phyloP scores from a whole-genome alignment of 92 coral and sea anemone genomes.

The Zoanthus sansibaricus region DNA sequence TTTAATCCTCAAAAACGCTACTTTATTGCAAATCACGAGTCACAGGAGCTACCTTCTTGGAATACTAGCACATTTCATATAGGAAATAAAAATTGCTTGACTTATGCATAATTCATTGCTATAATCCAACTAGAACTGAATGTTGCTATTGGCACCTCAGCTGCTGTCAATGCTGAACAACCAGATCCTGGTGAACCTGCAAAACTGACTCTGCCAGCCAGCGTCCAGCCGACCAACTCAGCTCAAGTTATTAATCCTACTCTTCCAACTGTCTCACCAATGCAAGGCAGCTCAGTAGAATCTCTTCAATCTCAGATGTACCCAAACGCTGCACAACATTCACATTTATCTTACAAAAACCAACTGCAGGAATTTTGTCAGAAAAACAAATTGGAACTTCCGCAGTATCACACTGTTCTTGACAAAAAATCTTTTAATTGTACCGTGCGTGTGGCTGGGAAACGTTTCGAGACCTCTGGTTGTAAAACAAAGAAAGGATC shows the following conservation, averaged over 20 bases:
- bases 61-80: no score
- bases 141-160: not conserved
- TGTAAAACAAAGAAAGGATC: slow-evolving; percentile 95
- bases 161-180: not conserved
- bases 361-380: slow-evolving; percentile 91
- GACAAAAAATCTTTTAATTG: slow-evolving; percentile 75
- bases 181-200: not conserved
- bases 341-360: slow-evolving; percentile 84
- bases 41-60: no score
- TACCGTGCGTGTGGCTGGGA: slow-evolving; percentile 75
- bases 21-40: no score
- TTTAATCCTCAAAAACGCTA: no score
- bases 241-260: not conserved
- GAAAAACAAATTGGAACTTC: slow-evolving; percentile 73
- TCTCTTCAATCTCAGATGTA: not conserved
- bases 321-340: slow-evolving; percentile 11
- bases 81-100: no score
- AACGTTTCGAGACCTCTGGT: slow-evolving; percentile 70
- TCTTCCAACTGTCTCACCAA: slow-evolving; percentile 19
- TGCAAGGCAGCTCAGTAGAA: not conserved
- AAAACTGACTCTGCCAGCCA: not conserved
- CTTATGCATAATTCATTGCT: not conserved
- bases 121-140: not conserved
- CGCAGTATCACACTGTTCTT: slow-evolving; percentile 69
- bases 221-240: not conserved